Base-by-base conservation (phyloP, 2,888 invertebrate genomes). In the Lycia hirtaria region DNA sequence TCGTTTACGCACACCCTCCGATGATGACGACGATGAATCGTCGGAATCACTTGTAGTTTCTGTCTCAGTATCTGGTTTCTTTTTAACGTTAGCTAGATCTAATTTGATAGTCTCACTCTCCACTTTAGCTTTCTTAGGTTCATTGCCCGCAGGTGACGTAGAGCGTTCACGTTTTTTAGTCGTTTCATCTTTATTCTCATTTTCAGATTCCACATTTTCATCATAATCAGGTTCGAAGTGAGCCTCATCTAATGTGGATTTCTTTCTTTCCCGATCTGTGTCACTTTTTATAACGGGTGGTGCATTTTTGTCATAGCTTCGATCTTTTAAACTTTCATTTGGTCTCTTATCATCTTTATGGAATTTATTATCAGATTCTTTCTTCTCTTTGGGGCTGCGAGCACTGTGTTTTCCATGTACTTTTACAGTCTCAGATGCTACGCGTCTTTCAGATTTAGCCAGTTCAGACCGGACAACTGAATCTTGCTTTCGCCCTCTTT, bases 171-270 rank as follows among this genome's bases (percentile, higher is more conserved):
- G 83, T 72, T 89, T 92, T 67, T 88, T 89, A 10, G 66, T 70
- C 28, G 68, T 71, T 28, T 94, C 93, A 10, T 92, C 93, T 60
- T 95, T 95, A 1, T 89, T 87, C 67, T 95, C 95, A 15, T 90
- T 93, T 58, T 95, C 95, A 4, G 94, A 92, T 67, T 94, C 92
- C 14, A 93, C 81, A 51, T 84, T 89, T 72, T 93, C 94, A 65
- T 96, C 96, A 78, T 96, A 96, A 76, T 96, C 96, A 0, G 95
- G 96, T 72, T 95, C 96, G 74, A 96, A 96, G 73, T 93, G 94
- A 0, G 95, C 93, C 82, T 96, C 96, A 69, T 96, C 95, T 35
- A 96, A 82, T 4, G 94, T 93, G 6, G 95, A 93, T 71, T 95
- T 95, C 68, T 95, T 94, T 62, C 94, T 87, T 75, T 94, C 93